Evolutionary conservation across 2,113 vertebrate genomes (phyloP).

Genomic region (Panthera uncia): DNA sequence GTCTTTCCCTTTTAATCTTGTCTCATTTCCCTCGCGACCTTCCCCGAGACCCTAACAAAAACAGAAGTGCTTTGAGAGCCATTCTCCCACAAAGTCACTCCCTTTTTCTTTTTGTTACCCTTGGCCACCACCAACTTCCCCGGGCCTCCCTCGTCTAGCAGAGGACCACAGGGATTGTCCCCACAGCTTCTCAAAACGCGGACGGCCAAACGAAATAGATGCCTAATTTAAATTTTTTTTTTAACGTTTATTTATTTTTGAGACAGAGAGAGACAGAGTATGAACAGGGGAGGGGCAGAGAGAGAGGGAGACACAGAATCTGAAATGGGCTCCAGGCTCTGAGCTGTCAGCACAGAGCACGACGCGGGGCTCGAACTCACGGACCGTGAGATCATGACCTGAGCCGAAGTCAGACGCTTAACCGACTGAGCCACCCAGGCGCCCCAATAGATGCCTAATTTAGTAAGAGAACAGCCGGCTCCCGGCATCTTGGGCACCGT

Average conservation of each 20-base stretch:
- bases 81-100: background rate
- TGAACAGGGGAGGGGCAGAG: no score
- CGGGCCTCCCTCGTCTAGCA: background rate
- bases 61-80: background rate
- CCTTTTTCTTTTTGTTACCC: background rate
- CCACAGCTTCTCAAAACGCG: background rate
- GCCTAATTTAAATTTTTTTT: background rate
- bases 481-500: background rate
- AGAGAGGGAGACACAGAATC: no score
- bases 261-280: no score
- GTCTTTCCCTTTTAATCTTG: background rate
- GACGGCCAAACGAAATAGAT: background rate
- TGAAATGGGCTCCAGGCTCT: no score
- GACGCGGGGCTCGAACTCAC: no score
- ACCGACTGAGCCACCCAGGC: no score
- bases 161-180: background rate
- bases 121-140: background rate
- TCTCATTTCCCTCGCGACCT: background rate
- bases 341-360: no score
- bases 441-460: background rate
- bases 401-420: no score
- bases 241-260: no score
- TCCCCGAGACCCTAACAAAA: background rate
- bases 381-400: no score
- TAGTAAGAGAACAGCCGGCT: background rate